Evolutionary conservation across 2,797 vertebrate species (phyloP).

Genomic region (Catharus ustulatus): DNA sequence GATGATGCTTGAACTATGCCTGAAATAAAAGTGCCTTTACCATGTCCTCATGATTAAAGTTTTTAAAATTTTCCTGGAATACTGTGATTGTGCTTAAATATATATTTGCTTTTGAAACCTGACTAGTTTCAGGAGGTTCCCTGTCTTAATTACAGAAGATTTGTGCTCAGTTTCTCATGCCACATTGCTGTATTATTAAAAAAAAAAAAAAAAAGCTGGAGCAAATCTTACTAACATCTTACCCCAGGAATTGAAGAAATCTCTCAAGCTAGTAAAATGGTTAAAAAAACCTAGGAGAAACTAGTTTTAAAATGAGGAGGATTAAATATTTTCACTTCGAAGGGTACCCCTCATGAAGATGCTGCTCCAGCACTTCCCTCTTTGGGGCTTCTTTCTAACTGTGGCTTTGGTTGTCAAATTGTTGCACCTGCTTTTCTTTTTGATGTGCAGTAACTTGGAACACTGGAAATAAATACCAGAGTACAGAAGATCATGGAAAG

Average conservation of each 20-base stretch:
- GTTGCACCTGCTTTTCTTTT: background rate
- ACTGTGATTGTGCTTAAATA: background rate
- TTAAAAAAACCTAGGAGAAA: background rate
- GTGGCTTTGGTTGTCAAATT: background rate
- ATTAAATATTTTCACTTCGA: background rate
- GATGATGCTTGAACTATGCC: slow-evolving; percentile 23
- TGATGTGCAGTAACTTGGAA: background rate
- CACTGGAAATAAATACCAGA: background rate
- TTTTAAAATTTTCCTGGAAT: slow-evolving; percentile 35
- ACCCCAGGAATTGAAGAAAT: background rate
- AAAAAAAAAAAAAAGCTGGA: background rate
- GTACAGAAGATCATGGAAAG: background rate
- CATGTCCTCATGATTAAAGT: slow-evolving; percentile 8
- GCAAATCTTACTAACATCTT: background rate
- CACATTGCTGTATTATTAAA: background rate
- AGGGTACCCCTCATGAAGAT: background rate
- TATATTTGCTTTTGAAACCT: slow-evolving; percentile 30
- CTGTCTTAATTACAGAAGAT: background rate
- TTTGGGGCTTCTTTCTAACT: background rate
- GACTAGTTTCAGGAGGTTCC: background rate
- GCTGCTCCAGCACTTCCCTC: background rate
- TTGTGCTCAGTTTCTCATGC: background rate
- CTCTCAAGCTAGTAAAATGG: background rate
- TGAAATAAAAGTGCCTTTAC: slow-evolving; percentile 43
- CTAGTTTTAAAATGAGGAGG: background rate